A percentile compares a stretch with the other conserved stretches of the same genome.
Evolutionary conservation across 2,797 vertebrate genomes (phyloP).

Genomic region (Crenuchus spilurus): DNA sequence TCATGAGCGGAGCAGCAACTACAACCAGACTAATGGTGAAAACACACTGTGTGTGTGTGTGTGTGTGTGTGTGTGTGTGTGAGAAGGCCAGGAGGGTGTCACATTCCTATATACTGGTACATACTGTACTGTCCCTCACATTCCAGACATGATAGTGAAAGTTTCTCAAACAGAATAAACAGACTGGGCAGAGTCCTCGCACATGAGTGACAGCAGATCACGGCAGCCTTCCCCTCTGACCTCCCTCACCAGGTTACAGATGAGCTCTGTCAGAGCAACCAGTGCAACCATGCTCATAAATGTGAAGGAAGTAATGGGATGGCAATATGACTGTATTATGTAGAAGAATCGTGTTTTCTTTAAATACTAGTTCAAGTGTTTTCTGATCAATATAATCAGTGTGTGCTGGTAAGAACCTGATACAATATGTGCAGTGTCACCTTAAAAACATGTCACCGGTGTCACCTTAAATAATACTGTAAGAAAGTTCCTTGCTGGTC

Average conservation of each 20-base stretch:
- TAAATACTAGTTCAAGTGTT: too few relatives aligned
- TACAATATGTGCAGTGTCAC: too few relatives aligned
- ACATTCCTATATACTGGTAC: slow-evolving; percentile 13
- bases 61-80: not conserved
- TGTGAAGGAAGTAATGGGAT: not conserved
- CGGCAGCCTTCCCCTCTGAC: not conserved
- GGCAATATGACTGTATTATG: not conserved
- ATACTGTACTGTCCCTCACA: slow-evolving; percentile 2
- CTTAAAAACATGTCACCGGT: too few relatives aligned
- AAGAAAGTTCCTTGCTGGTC: too few relatives aligned
- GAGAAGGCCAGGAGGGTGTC: not conserved
- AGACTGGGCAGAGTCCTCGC: not conserved
- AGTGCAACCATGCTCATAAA: not conserved
- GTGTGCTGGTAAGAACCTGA: too few relatives aligned
- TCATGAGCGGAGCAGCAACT: not conserved
- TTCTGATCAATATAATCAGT: too few relatives aligned
- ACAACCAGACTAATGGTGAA: not conserved
- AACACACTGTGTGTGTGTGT: not conserved
- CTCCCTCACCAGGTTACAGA: not conserved
- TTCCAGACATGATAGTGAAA: not conserved
- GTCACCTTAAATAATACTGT: too few relatives aligned
- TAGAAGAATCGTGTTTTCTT: too few relatives aligned
- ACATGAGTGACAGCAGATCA: not conserved
- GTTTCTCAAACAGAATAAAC: not conserved
- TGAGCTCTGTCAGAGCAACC: not conserved